Conservation (phyloP, 2,113 vertebrate genomes). For the Ameiurus melas region DNA sequence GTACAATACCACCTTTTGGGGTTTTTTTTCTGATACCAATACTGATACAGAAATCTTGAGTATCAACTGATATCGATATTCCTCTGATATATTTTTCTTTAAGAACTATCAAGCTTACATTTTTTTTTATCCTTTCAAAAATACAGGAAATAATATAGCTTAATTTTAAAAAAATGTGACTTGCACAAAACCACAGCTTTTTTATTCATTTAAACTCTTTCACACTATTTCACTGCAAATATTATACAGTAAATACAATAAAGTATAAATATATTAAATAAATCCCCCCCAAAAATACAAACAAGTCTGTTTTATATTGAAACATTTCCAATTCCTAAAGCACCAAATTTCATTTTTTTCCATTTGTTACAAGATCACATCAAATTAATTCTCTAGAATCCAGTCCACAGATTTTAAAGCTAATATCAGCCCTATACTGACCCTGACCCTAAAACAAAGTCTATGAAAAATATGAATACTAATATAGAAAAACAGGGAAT, state of each 20-base stretch:
- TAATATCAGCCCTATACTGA: background rate
- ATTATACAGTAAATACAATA: background rate
- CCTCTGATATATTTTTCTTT: background rate
- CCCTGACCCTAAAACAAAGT: background rate
- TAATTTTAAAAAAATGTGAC: background rate
- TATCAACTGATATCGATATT: background rate
- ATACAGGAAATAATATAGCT: background rate
- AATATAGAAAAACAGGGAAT: background rate
- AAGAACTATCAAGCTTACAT: background rate
- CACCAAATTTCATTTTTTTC: background rate
- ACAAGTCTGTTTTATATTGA: background rate
- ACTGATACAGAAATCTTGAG: background rate
- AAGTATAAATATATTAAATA: background rate
- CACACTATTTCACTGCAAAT: too few relatives aligned
- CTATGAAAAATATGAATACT: background rate
- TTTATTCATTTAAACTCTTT: background rate
- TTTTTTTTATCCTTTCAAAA: background rate
- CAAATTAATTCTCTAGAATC: background rate
- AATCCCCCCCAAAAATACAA: background rate
- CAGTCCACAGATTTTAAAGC: background rate
- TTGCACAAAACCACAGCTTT: background rate
- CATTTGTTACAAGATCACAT: background rate
- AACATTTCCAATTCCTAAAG: background rate
- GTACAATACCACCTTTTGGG: background rate
- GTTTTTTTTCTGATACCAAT: background rate